Conservation (phyloP, 2,113 vertebrate genomes). For the Neolamprologus sp. region DNA sequence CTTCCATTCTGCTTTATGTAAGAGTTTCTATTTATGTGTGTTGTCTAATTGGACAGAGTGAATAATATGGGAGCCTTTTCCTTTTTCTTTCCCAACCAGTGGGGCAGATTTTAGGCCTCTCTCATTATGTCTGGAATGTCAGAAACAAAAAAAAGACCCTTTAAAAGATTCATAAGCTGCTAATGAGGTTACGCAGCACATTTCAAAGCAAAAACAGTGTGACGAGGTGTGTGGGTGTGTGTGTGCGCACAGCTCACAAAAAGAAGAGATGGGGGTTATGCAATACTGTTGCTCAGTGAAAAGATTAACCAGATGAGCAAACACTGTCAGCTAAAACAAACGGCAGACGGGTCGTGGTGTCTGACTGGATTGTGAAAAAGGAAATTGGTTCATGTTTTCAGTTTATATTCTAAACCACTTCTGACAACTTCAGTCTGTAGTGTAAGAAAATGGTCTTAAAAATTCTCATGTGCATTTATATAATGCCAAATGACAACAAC, state of each 20-base stretch:
- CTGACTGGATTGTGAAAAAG: background rate
- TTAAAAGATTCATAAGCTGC: constrained; percentile 61
- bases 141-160: background rate
- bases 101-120: constrained; percentile 10
- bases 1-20: constrained; percentile 5
- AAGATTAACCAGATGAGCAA: background rate
- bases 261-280: background rate
- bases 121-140: constrained; percentile 37
- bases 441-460: background rate
- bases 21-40: constrained; percentile 49
- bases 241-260: background rate
- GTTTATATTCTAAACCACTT: background rate
- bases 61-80: constrained; percentile 23
- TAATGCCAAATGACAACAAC: background rate
- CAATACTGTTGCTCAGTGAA: background rate
- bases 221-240: background rate
- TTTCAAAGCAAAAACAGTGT: constrained; percentile 29
- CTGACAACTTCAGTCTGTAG: background rate
- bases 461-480: background rate
- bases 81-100: constrained; percentile 19
- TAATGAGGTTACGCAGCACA: constrained; percentile 52
- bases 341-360: background rate
- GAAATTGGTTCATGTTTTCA: background rate
- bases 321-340: background rate
- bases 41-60: constrained; percentile 47